Evolutionary conservation across 64 coral and sea anemone genomes (phyloP), one percentile per base, ranked within the genome.

Genomic region (Stylophora pistillata): DNA sequence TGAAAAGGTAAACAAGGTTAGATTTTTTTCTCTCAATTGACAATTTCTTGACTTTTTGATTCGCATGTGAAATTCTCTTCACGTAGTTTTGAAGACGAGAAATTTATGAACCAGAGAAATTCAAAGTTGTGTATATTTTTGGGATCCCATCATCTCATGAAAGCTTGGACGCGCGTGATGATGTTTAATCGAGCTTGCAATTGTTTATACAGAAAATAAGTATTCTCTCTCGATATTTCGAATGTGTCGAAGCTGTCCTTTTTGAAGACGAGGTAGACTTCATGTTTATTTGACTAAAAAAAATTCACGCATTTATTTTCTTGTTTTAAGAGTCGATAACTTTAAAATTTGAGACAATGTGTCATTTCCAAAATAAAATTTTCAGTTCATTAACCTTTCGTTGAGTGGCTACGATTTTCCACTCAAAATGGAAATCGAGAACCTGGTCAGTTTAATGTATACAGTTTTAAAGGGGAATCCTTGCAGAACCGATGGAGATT

Each of bases 191-290:
- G 15, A 26, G 26, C 28, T n/a, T 69, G 31, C 34, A 5, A 53
- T 84, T 84, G 80, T 84, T 84, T 84, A 23, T 60, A 53, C 80
- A 69, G 33, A 84, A 84, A 84, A 84, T 84, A 69, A 27, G 11
- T 5, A 25, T 26, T 70, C 31, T 26, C 65, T 84, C 59, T 34
- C 58, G 80, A 37, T 16, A 70, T 70, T 54, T 84, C n/a, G 20
- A 53, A 3, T 70, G 73, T 76, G 73, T 76, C 53, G 18, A 53
- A 76, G 33, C 20, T 76, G 2, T 76, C 20, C 52, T 76, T 53
- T 47, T 26, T 0, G 12, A 25, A n/a, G 26, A 68, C 64, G 20
- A 68, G 64, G 23, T 27, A 10, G 12, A 28, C 64, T 68, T 27
- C 21, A 68, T 21, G 64, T 68, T 1, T 12, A 9, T 66, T 68